Conservation (phyloP, 92 coral and sea anemone genomes). For the Ricordea florida region DNA sequence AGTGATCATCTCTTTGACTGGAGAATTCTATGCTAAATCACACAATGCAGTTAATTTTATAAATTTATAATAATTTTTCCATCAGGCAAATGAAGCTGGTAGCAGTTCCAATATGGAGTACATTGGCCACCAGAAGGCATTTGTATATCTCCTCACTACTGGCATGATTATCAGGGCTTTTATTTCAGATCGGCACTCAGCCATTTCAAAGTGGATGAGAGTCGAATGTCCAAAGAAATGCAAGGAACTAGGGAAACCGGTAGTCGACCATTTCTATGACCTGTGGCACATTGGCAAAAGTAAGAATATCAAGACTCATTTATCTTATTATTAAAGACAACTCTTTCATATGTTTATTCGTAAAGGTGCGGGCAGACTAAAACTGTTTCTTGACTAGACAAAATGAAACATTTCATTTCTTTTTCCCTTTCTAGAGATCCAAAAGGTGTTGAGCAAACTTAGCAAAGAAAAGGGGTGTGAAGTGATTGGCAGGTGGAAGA, state of each 20-base stretch:
- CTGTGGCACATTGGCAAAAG: constrained; percentile 83
- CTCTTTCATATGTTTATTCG: too few species aligned
- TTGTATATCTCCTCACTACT: constrained; percentile 48
- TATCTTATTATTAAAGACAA: too few species aligned
- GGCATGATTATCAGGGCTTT: constrained; percentile 62
- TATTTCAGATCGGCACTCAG: constrained; percentile 59
- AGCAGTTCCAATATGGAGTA: constrained; percentile 72
- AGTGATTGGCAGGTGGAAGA: too few species aligned
- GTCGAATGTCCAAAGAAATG: constrained; percentile 62
- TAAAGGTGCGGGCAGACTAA: too few species aligned
- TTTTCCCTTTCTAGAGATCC: too few species aligned
- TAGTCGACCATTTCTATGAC: constrained; percentile 70
- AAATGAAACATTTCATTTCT: too few species aligned
- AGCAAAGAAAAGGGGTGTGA: too few species aligned
- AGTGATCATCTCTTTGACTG: neutral
- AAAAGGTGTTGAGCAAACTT: too few species aligned
- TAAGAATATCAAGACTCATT: too few species aligned
- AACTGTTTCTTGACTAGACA: too few species aligned
- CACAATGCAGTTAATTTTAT: neutral
- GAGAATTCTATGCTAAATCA: neutral
- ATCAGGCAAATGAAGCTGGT: constrained; percentile 69
- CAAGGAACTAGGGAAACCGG: constrained; percentile 56
- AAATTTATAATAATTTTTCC: neutral
- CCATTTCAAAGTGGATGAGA: constrained; percentile 76
- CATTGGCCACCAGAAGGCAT: constrained; percentile 59